Percentiles rank a stretch among this genome's conserved stretches.
Evolutionary conservation across 2,888 invertebrate genomes (phyloP).

Genomic region (Xiphydria camelus): DNA sequence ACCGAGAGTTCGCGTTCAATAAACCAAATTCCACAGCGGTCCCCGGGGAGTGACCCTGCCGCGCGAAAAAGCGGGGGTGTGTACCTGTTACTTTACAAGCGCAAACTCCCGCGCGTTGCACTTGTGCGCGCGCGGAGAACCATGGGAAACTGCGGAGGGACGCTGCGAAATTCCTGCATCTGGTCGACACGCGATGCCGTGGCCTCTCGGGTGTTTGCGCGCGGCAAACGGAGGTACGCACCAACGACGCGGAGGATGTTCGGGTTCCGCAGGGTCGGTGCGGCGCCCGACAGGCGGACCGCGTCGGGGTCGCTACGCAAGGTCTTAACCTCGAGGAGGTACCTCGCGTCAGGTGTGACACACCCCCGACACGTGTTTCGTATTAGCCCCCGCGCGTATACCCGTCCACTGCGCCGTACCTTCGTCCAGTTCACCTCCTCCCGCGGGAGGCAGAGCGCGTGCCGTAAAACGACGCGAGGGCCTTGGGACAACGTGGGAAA

Average conservation of each 20-base stretch:
- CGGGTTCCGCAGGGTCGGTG: conserved; percentile 10
- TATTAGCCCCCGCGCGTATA: conserved; percentile 37
- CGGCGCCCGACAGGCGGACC: conserved; percentile 24
- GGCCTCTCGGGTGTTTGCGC: conserved; percentile 9
- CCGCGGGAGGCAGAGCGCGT: conserved; percentile 3
- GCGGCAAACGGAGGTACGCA: neutral
- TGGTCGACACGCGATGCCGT: conserved; percentile 38
- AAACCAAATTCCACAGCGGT: conserved; percentile 17
- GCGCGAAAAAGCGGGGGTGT: conserved; percentile 9
- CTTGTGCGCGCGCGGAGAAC: too few species aligned
- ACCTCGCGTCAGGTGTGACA: conserved; percentile 29
- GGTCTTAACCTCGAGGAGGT: too few species aligned
- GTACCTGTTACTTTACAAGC: conserved; percentile 31
- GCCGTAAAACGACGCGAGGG: conserved; percentile 21
- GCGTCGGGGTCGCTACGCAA: too few species aligned
- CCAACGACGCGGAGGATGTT: conserved; percentile 7
- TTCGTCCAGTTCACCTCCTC: neutral
- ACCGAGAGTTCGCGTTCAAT: too few species aligned
- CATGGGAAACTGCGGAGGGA: too few species aligned
- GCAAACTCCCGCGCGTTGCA: too few species aligned
- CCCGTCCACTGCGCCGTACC: conserved; percentile 1
- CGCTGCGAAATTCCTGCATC: conserved; percentile 29
- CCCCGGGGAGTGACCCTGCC: conserved; percentile 24
- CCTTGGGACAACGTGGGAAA: conserved; percentile 37
- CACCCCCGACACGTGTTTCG: conserved; percentile 43